These are phyloP conservation scores for Autographa gamma DNA, from an alignment of 2,888 invertebrate genomes.

Conservation along the genomic window DNA sequence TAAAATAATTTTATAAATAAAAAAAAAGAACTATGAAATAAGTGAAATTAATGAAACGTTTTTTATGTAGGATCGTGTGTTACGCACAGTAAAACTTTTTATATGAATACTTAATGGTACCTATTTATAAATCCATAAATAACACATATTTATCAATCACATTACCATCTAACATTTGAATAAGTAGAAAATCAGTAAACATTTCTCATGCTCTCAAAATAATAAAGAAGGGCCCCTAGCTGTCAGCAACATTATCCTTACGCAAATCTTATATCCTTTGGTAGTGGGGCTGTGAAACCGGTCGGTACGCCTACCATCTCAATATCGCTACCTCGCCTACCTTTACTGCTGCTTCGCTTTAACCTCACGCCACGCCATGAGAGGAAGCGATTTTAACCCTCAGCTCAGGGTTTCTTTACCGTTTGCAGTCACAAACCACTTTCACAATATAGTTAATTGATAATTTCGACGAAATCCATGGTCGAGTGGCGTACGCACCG, in stretches of 20 bases:
- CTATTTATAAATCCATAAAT: no score
- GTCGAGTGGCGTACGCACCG: no score
- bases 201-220: background rate
- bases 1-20: no score
- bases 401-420: background rate
- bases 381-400: conserved; percentile 24
- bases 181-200: background rate
- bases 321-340: conserved; percentile 72
- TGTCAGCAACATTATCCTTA: conserved; percentile 56
- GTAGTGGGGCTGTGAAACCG: conserved; percentile 46
- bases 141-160: background rate
- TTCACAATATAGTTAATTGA: no score
- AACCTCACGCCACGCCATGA: conserved; percentile 36
- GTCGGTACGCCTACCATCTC: conserved; percentile 73
- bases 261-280: conserved; percentile 65
- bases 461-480: no score
- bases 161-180: background rate
- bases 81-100: no score
- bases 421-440: background rate
- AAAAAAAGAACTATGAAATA: no score
- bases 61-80: no score
- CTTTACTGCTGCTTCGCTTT: conserved; percentile 59
- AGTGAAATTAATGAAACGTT: no score
- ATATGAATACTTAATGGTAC: no score
- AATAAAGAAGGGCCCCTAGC: conserved; percentile 25